A percentile compares a stretch with the other conserved stretches of the same genome.
Conservation (phyloP, 2,113 vertebrate genomes). For the Megaceryle torquata region DNA sequence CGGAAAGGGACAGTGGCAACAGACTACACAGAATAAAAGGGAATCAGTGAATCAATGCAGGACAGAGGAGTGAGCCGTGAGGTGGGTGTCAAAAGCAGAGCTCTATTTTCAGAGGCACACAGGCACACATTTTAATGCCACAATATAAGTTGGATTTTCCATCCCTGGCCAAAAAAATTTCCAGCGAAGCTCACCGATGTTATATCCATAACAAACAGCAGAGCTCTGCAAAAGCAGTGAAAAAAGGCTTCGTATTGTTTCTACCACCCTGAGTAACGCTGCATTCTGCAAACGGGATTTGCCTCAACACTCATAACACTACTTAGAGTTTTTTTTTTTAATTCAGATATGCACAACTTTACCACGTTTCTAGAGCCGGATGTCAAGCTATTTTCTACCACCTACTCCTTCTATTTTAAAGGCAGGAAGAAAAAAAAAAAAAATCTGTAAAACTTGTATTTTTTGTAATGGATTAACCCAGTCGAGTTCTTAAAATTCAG, state of each 20-base stretch:
- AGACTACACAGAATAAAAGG: not conserved
- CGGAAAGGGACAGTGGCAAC: not conserved
- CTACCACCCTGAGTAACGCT: not conserved
- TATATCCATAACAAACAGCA: not conserved
- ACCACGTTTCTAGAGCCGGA: not conserved
- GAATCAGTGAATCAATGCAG: conserved; percentile 44
- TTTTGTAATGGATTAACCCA: not conserved
- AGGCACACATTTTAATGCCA: conserved; percentile 42
- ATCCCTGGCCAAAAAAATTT: not conserved
- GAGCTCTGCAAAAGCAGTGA: not conserved
- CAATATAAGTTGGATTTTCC: conserved; percentile 5
- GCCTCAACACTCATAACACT: not conserved
- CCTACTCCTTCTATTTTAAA: not conserved
- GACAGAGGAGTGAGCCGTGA: conserved; percentile 58
- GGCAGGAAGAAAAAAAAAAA: not conserved
- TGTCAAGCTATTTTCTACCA: not conserved
- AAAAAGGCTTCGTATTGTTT: not conserved
- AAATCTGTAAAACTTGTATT: not conserved
- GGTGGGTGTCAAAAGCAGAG: conserved; percentile 65
- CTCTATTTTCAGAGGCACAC: conserved; percentile 9
- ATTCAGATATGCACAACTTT: not conserved
- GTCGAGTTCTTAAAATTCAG: not conserved
- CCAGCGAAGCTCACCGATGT: not conserved
- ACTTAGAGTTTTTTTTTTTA: not conserved
- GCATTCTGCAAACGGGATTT: not conserved